Conservation (phyloP, 2,888 invertebrate species). For the Amblyjoppa proteus region DNA sequence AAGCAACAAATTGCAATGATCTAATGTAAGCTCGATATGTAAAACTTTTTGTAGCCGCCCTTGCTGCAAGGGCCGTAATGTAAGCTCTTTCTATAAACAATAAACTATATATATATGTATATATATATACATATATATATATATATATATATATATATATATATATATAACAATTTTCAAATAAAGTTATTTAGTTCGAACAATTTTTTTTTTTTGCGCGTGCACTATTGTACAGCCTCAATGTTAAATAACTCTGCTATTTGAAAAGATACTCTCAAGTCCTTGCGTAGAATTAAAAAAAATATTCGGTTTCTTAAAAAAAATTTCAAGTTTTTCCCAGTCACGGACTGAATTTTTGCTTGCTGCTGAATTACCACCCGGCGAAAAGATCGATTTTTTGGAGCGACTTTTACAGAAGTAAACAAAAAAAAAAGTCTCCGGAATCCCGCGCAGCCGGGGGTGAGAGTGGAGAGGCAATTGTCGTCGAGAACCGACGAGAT, state of each 20-base stretch:
- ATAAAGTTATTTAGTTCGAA: too few relatives aligned
- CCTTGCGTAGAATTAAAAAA: too few relatives aligned
- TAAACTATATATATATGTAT: too few relatives aligned
- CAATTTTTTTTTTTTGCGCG: too few relatives aligned
- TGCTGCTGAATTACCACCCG: neutral
- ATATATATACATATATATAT: too few relatives aligned
- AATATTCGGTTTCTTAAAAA: neutral
- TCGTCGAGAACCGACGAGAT: slow-evolving; percentile 51
- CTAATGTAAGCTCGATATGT: too few relatives aligned
- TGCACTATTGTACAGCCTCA: neutral
- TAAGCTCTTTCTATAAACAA: too few relatives aligned
- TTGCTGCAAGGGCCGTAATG: too few relatives aligned
- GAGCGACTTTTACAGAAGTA: neutral
- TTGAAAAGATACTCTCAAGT: too few relatives aligned
- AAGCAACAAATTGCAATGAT: too few relatives aligned
- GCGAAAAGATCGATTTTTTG: slow-evolving; percentile 11
- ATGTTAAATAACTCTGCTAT: too few relatives aligned
- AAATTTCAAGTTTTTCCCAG: neutral
- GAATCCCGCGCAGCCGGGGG: slow-evolving; percentile 21
- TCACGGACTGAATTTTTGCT: slow-evolving; percentile 8
- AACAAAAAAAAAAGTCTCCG: slow-evolving; percentile 13
- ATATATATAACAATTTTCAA: neutral
- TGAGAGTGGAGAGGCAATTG: neutral
- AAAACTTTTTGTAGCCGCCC: too few relatives aligned
- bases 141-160: neutral